Evolutionary conservation across 1,140 invertebrate species (phyloP), one percentile per base, ranked within the genome.

Genomic region (Papilio polytes): DNA sequence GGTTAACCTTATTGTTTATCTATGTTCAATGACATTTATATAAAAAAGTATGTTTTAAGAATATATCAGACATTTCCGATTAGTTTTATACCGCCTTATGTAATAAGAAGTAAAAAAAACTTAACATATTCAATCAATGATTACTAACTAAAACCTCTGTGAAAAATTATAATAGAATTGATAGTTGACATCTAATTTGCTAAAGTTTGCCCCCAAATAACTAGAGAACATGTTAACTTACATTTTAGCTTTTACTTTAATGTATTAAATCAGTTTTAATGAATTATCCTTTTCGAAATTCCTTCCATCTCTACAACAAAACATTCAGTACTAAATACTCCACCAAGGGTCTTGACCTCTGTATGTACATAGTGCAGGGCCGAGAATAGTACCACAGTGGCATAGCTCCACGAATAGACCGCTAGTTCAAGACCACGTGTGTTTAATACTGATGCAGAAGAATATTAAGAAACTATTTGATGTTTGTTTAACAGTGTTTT

Each of bases 351-450:
- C 41, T 48, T 74, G 73, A 74, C 73, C 73, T 44, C 73, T 6
- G 41, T 72, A 36, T 44, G 41, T 18, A 9, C 6, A 20, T 44
- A 13, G 2, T 74, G 6, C 72, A 74, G 36, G 18, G 41, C 41
- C n/a, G 20, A 74, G 73, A 74, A 74, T 74, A 74, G 73, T 46
- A 2, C 73, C 9, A 44, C 44, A 48, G 6, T 41, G 18, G 72
- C 15, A 74, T 74, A 46, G 9, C 44, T 74, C 36, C 73, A 74
- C 41, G 73, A 74, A 74, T 74, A 74, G 73, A 72, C 12, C 15
- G 72, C 72, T 74, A 74, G 73, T 74, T 74, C 73, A 74, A 74
- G 73, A 46, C 7, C 73, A 74, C 20, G 44, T 74, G 73, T 9
- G 73, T 22, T 22, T 22, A 22, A 22, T 22, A 63, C 59, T 63